Conservation (phyloP, 2,888 invertebrate species). For the Agriotes lineatus region DNA sequence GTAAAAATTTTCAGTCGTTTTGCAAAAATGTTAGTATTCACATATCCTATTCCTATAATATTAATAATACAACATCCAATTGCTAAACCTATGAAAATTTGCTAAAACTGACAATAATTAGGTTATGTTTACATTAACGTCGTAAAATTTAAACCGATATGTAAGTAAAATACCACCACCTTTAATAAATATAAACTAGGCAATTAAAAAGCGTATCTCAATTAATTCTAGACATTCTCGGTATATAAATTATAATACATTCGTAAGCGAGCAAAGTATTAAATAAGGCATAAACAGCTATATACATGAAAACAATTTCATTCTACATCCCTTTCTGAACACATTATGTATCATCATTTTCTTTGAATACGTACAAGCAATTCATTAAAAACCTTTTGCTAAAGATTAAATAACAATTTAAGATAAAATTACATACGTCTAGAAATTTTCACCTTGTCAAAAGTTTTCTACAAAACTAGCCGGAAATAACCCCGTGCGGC, state of each 20-base stretch:
- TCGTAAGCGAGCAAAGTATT: neutral
- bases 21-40: constrained; percentile 4
- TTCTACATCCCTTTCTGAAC: constrained; percentile 35
- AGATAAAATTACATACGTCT: constrained; percentile 17
- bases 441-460: constrained; percentile 31
- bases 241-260: constrained; percentile 7
- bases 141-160: constrained; percentile 22
- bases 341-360: constrained; percentile 42
- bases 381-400: constrained; percentile 15
- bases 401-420: constrained; percentile 27
- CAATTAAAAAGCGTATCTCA: constrained; percentile 33
- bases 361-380: constrained; percentile 33
- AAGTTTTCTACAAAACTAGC: constrained; percentile 87
- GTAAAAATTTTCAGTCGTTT: constrained; percentile 39
- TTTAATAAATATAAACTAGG: constrained; percentile 39
- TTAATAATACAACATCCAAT: constrained; percentile 19
- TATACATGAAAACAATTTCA: constrained; percentile 21
- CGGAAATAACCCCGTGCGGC: constrained; percentile 94
- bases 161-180: constrained; percentile 39
- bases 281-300: constrained; percentile 20
- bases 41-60: constrained; percentile 5
- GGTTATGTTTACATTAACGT: constrained; percentile 8
- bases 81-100: constrained; percentile 10
- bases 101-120: constrained; percentile 12
- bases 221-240: constrained; percentile 15